Evolutionary conservation across 2,113 vertebrate species (phyloP).

Genomic region (Carlito syrichta): DNA sequence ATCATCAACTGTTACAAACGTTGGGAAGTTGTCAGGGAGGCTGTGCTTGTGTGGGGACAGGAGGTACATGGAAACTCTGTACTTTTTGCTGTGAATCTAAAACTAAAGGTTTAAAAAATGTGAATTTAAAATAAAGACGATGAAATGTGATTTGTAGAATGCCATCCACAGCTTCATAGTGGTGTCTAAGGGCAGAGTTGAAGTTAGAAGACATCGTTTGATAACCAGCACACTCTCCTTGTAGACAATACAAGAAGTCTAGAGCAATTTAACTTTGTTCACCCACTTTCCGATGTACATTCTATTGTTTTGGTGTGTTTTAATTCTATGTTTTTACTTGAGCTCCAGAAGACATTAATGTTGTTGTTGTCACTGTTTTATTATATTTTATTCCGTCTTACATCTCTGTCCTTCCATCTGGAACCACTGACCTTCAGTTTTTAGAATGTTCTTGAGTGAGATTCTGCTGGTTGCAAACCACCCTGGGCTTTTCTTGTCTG

Average conservation of each 20-base stretch:
- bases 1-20: not conserved
- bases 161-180: not conserved
- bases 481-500: not conserved
- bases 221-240: not conserved
- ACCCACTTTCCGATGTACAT: not conserved
- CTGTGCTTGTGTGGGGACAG: not conserved
- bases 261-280: not conserved
- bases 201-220: not conserved
- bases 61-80: not conserved
- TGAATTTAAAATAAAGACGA: not conserved
- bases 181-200: not conserved
- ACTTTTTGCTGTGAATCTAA: not conserved
- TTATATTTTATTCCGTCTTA: not conserved
- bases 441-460: not conserved
- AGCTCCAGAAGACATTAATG: not conserved
- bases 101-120: not conserved
- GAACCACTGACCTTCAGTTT: not conserved
- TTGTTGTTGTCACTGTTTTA: not conserved
- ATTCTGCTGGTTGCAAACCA: not conserved
- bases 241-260: not conserved
- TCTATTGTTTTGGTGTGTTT: not conserved
- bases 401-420: not conserved
- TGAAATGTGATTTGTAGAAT: not conserved
- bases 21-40: not conserved
- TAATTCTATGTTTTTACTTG: not conserved